Percentiles rank a stretch among this genome's conserved stretches.
phyloP scores from a whole-genome alignment of 1,140 invertebrate species.

The Drosophila sp. region DNA sequence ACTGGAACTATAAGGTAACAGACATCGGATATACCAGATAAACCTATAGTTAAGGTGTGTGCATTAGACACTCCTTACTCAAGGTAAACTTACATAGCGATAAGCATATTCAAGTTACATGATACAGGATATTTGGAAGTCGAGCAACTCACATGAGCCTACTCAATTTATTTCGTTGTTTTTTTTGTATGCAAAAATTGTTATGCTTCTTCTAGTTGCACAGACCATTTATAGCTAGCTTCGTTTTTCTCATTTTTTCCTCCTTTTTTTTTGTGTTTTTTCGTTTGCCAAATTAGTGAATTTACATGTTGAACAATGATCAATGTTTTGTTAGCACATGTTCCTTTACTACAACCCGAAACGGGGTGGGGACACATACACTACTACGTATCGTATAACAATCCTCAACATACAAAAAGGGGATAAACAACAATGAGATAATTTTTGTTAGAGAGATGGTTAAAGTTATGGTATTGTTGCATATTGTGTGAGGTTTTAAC shows the following conservation, averaged over 20 bases:
- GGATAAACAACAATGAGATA: conserved; percentile 58
- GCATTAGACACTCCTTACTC: no score
- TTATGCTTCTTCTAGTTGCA: conserved; percentile 65
- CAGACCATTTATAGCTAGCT: conserved; percentile 76
- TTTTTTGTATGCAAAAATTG: conserved; percentile 75
- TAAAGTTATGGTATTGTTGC: conserved; percentile 22
- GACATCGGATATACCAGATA: no score
- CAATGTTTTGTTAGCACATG: conserved; percentile 81
- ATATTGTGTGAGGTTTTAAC: conserved; percentile 35
- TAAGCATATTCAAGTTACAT: no score
- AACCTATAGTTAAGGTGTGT: no score
- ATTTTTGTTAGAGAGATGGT: conserved; percentile 29
- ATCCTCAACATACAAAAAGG: neutral
- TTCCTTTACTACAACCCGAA: conserved; percentile 53
- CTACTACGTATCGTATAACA: conserved; percentile 19
- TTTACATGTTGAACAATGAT: conserved; percentile 82
- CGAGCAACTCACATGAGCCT: neutral
- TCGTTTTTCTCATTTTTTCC: conserved; percentile 9
- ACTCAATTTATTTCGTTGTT: conserved; percentile 16
- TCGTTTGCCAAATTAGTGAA: conserved; percentile 80
- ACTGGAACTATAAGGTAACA: no score
- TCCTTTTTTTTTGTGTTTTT: conserved; percentile 43
- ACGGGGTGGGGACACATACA: neutral
- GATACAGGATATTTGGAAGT: neutral
- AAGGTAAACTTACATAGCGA: no score